Evolutionary conservation across 2,113 vertebrate species (phyloP).

Genomic region (Macrotus californicus): DNA sequence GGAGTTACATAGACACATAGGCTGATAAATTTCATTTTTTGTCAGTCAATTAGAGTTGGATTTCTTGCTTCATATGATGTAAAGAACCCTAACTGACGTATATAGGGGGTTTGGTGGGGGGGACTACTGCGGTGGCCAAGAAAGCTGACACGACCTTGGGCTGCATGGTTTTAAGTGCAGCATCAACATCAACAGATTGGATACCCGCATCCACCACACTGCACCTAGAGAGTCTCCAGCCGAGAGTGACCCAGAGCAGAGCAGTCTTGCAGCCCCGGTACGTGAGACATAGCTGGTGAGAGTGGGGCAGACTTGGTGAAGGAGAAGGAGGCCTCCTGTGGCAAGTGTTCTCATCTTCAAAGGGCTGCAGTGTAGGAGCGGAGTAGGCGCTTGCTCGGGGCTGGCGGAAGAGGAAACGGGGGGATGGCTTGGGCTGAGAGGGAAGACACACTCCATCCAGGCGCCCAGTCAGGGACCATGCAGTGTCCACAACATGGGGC

Average conservation of each 20-base stretch:
- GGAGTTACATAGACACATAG: background rate
- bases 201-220: background rate
- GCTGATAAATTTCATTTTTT: background rate
- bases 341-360: background rate
- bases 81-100: background rate
- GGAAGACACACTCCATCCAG: background rate
- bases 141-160: no score
- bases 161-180: background rate
- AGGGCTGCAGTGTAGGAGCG: background rate
- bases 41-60: background rate
- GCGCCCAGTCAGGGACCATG: background rate
- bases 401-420: background rate
- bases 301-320: background rate
- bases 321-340: background rate
- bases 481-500: background rate
- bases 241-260: background rate
- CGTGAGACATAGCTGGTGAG: background rate
- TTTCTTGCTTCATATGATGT: background rate
- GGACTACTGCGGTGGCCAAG: background rate
- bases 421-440: background rate
- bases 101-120: background rate
- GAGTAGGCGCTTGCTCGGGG: background rate
- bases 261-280: background rate
- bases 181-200: background rate
- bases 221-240: background rate